phyloP scores from a whole-genome alignment of 2,888 invertebrate genomes.

The Macropis europaea region DNA sequence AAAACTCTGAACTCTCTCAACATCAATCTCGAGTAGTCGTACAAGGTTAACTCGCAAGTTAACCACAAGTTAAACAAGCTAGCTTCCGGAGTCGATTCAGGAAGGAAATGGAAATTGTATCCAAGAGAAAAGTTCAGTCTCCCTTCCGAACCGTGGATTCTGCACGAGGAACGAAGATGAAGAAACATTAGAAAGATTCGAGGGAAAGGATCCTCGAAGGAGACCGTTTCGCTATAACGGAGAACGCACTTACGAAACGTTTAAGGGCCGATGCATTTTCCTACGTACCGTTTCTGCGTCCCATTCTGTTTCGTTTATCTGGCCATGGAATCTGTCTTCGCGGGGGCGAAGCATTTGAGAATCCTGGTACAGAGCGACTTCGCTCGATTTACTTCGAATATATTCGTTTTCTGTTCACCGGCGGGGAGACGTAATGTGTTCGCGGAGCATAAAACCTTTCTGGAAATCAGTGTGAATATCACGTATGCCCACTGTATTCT shows the following conservation, averaged over 20 bases:
- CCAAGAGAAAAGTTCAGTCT: too few relatives aligned
- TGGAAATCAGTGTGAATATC: constrained; percentile 32
- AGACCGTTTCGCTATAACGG: constrained; percentile 10
- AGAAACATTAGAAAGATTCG: too few relatives aligned
- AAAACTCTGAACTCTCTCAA: too few relatives aligned
- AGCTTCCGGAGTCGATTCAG: too few relatives aligned
- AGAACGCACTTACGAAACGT: constrained; percentile 54
- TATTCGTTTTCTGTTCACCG: constrained; percentile 35
- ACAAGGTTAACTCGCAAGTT: too few relatives aligned
- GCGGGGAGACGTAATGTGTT: constrained; percentile 19
- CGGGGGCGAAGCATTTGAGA: constrained; percentile 4
- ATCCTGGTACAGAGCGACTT: constrained; percentile 22
- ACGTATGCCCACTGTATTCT: neutral
- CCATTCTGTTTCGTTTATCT: constrained; percentile 61
- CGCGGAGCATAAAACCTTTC: constrained; percentile 29
- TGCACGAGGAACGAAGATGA: too few relatives aligned
- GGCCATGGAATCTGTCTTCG: constrained; percentile 60
- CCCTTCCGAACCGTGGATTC: too few relatives aligned
- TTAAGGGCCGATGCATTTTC: constrained; percentile 62
- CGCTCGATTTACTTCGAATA: constrained; percentile 38
- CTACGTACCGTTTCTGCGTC: constrained; percentile 52
- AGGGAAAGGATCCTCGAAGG: neutral
- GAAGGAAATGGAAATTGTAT: too few relatives aligned
- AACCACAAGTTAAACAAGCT: too few relatives aligned
- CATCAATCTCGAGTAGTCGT: too few relatives aligned